Evolutionary conservation across 2,797 vertebrate species (phyloP), one percentile per base, ranked within the genome.

Genomic region (Cottoperca gobio): DNA sequence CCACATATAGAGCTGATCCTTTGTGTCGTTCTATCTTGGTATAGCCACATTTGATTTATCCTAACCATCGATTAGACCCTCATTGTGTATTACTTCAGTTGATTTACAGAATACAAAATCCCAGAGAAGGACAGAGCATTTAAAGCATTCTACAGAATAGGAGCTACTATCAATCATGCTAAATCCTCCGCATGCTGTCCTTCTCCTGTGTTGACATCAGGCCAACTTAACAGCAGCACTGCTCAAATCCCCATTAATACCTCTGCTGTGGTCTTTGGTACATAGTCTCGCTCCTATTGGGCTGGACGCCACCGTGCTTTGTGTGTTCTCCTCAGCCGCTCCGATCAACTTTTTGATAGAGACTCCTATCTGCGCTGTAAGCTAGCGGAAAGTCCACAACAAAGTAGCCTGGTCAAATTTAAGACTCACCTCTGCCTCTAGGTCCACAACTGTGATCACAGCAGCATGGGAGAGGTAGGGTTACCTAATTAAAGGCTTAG

Each of bases 401-500:
- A 84, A 81, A 88, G 87, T 81, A 82, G 52, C 46, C 60, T 19
- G 74, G 82, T 83, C 86, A 81, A 74, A 86, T 91, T 91, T 83
- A 78, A 84, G 73, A 63, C 70, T 87, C 77, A 86, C 84, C 78
- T 88, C 82, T 86, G 59, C 72, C 82, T 83, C 73, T 67, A 70
- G 78, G 82, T 90, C 83, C 79, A 71, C 52, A 31, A 60, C 83
- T 85, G 82, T 90, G 90, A 89, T 91, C 89, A 89, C 77, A 88
- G 77, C 75, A 85, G 62, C 78, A 74, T 86, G 83, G 70, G 42
- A 84, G 79, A 81, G 87, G 78, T 90, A 85, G 76, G 60, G 87
- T 94, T 90, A 89, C 90, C 88, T 89, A 79, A 91, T 92, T 91
- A 91, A 88, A 91, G 85, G 82, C 90, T 94, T 90, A 91, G 86